Evolutionary conservation across 2,888 invertebrate species (phyloP), one percentile per base, ranked within the genome.

Genomic region (Salpingus planirostris): DNA sequence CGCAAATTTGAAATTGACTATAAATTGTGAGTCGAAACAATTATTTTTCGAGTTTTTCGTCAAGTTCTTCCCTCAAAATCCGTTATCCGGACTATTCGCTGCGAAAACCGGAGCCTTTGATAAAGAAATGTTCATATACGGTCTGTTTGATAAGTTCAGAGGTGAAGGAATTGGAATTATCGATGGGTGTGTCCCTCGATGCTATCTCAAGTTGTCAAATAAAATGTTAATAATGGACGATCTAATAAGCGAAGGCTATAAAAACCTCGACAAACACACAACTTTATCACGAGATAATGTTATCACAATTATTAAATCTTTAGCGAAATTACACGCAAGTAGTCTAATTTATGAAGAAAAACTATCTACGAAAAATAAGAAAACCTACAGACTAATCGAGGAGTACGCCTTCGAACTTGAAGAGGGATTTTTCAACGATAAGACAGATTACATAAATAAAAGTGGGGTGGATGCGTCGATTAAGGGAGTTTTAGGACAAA

Each of bases 141-240:
- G 49, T 26, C 28, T 52, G 4, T 49, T 55, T 21, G 40, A 47
- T 11, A 31, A 39, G 29, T 49, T 47, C 18, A 27, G 29, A 22
- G 22, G 40, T n/a, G 33, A 38, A 12, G 38, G 29, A 2, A 40
- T 53, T 15, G 15, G 34, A 15, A 24, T 51, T 8, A 40, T 50
- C 3, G 11, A 38, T 12, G 37, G 39, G 15, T 62, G 64, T 49
- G 57, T 64, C 0, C 49, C 66, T 0, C 33, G 38, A 11, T 67
- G 63, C 43, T 62, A 60, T 38, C 33, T 57, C 2, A 46, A 47
- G 1, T 54, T 54, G 23, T 39, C 46, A 1, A 50, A 52, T 13
- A 35, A 61, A 27, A 46, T 57, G 18, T 34, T 67, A 4, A 51
- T 70, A 3, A 50, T 69, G 21, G 68, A 70, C 33, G 60, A 70